These are phyloP conservation scores for Characodon lateralis DNA, from an alignment of 2,797 vertebrate species.

Conservation along the genomic window DNA sequence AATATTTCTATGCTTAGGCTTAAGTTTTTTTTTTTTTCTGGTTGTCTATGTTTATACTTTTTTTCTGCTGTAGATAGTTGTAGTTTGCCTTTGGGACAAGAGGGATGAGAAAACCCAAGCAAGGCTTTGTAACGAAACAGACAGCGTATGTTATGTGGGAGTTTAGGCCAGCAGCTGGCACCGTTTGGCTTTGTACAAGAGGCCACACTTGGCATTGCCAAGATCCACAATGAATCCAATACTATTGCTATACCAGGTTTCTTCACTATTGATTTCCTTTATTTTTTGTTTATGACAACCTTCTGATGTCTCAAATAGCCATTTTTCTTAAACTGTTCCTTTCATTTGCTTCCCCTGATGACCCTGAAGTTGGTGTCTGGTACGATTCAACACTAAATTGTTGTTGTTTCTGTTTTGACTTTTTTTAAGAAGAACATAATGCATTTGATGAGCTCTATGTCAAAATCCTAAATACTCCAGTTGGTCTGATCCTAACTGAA, in stretches of 20 bases:
- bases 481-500: no score
- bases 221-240: slow-evolving; percentile 1
- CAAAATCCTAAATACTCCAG: no score
- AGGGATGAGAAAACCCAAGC: slow-evolving; percentile 36
- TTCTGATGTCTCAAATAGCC: background rate
- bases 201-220: slow-evolving; percentile 26
- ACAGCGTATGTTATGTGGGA: slow-evolving; percentile 36
- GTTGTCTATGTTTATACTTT: no score
- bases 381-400: no score
- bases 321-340: no score
- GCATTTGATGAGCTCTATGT: no score
- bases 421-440: no score
- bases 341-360: no score
- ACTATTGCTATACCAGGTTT: background rate
- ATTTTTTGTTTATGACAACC: background rate
- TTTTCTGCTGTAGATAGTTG: slow-evolving; percentile 8
- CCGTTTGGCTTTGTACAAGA: slow-evolving; percentile 20
- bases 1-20: slow-evolving; percentile 3
- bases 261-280: background rate
- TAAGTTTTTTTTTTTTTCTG: no score
- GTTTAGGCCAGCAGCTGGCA: slow-evolving; percentile 35
- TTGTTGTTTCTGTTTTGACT: no score
- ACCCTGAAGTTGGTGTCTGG: no score
- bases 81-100: slow-evolving; percentile 41
- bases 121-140: slow-evolving; percentile 50